phyloP scores from a whole-genome alignment of 2,113 vertebrate genomes.

The Chionis minor region DNA sequence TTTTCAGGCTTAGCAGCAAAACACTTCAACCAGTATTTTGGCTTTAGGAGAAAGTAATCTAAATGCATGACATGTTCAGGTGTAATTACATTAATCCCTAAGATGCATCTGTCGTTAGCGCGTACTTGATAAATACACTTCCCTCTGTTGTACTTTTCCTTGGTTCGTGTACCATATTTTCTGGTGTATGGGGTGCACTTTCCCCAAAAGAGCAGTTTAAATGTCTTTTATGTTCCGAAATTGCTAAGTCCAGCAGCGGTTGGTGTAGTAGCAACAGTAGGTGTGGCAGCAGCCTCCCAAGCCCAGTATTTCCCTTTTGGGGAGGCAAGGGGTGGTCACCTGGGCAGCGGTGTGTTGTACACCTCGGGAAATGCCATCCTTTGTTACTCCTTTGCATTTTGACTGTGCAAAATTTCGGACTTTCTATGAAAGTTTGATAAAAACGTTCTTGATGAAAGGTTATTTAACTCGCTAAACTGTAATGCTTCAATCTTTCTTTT shows the following conservation, averaged over 20 bases:
- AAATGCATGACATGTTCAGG: background rate
- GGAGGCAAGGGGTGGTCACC: background rate
- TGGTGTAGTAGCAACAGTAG: background rate
- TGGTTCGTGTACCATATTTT: background rate
- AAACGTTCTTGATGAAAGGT: background rate
- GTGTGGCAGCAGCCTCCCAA: background rate
- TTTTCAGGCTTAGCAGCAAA: background rate
- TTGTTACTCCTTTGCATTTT: background rate
- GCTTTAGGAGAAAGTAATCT: background rate
- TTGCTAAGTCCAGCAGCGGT: background rate
- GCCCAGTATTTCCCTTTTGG: background rate
- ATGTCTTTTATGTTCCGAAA: background rate
- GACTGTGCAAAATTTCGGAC: background rate
- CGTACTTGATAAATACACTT: background rate
- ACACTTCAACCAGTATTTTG: background rate
- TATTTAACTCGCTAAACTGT: background rate
- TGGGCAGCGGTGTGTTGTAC: background rate
- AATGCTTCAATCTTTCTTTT: background rate
- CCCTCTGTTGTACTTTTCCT: background rate
- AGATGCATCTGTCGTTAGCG: background rate
- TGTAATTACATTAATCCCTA: background rate
- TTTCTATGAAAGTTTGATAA: background rate
- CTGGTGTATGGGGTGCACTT: background rate
- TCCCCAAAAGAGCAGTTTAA: background rate
- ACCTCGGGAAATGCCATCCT: rapidly evolving